Conservation (phyloP, 2,113 vertebrate species). For the Heterotilapia buettikoferi region DNA sequence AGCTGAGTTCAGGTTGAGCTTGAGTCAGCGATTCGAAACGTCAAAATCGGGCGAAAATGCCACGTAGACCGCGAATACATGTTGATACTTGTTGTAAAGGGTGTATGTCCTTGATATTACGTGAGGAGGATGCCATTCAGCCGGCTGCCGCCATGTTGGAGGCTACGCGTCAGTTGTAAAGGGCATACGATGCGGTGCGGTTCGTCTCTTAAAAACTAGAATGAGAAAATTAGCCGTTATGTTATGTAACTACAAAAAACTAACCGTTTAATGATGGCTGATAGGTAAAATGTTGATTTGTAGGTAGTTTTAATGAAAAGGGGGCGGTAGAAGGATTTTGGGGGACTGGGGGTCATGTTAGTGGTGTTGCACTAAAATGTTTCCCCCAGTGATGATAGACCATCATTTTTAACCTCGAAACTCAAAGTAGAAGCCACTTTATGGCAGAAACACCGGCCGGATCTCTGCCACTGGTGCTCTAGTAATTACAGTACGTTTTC, state of each 20-base stretch:
- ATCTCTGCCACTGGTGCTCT: background rate
- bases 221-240: background rate
- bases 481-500: background rate
- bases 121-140: background rate
- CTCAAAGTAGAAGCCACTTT: background rate
- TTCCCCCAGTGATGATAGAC: background rate
- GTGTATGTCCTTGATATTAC: background rate
- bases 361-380: background rate
- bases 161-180: background rate
- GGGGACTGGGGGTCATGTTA: background rate
- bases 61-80: rapidly evolving
- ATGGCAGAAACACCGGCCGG: background rate
- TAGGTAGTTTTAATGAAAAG: rapidly evolving
- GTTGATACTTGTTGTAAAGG: background rate
- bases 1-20: background rate
- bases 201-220: background rate
- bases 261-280: background rate
- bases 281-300: background rate
- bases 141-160: conserved; percentile 1
- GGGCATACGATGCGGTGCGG: background rate
- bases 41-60: background rate
- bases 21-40: rapidly evolving
- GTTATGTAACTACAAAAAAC: rapidly evolving
- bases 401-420: background rate
- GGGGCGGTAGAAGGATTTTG: background rate